Evolutionary conservation across 1,140 invertebrate genomes (phyloP).

Genomic region (Campoletis sonorensis): DNA sequence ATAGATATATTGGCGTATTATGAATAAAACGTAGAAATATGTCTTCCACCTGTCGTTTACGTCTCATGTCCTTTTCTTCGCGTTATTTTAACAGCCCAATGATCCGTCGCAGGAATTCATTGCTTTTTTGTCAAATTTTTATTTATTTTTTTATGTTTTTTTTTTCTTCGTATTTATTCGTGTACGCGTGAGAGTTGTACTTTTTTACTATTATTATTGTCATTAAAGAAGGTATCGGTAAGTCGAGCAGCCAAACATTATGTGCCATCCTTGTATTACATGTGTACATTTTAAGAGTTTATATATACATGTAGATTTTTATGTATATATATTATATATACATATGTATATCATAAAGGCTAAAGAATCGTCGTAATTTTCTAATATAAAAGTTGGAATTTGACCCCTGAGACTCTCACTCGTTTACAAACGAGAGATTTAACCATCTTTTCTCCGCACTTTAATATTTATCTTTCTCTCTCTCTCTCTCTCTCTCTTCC

Average conservation of each 20-base stretch:
- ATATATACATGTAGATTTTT: too few species aligned
- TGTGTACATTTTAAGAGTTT: too few species aligned
- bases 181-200: not conserved
- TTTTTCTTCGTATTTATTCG: not conserved
- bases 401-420: slow-evolving; percentile 31
- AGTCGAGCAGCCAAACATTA: not conserved
- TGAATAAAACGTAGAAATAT: slow-evolving; percentile 24
- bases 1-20: slow-evolving; percentile 13
- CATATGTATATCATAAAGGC: not conserved
- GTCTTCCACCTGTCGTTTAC: slow-evolving; percentile 30
- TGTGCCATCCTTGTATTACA: too few species aligned
- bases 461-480: not conserved
- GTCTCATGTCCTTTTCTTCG: not conserved
- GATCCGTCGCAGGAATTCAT: slow-evolving; percentile 4
- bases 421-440: slow-evolving; percentile 1
- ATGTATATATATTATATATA: not conserved
- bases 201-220: not conserved
- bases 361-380: slow-evolving; percentile 15
- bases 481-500: not conserved
- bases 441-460: slow-evolving; percentile 12
- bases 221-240: not conserved
- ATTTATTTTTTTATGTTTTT: too few species aligned
- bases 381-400: slow-evolving; percentile 37
- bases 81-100: slow-evolving; percentile 19
- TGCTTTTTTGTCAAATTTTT: slow-evolving; percentile 2